These are phyloP conservation scores for Streptopelia turtur DNA, from an alignment of 2,797 vertebrate species.

Conservation along the genomic window DNA sequence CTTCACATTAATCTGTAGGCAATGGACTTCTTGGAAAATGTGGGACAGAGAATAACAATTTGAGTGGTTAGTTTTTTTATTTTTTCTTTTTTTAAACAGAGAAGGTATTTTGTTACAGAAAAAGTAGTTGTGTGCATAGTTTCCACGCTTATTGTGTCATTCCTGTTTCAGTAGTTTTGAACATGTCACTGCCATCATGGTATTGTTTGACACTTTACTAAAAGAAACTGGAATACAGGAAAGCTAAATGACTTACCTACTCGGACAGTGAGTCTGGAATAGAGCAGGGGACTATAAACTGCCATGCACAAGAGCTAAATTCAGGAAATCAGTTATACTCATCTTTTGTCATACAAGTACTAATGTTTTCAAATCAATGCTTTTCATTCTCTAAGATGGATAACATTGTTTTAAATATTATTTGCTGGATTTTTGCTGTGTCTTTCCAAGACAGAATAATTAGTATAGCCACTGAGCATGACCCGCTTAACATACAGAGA, in stretches of 20 bases:
- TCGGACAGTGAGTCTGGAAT: background rate
- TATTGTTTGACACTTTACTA: background rate
- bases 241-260: background rate
- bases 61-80: background rate
- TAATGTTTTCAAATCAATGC: background rate
- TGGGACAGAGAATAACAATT: background rate
- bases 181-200: background rate
- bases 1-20: background rate
- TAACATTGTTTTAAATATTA: background rate
- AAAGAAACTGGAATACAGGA: background rate
- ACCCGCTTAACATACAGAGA: slow-evolving; percentile 12
- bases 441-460: background rate
- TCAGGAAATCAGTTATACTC: background rate
- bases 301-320: background rate
- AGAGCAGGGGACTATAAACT: background rate
- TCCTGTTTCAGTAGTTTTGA: background rate
- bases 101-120: background rate
- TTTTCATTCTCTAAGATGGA: background rate
- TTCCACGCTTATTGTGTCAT: background rate
- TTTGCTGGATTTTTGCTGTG: background rate
- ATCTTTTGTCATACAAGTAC: background rate
- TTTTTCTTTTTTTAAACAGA: background rate
- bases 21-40: background rate
- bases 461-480: background rate
- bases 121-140: background rate